Evolutionary conservation across 2,797 vertebrate species (phyloP).

Genomic region (Furcifer pardalis): DNA sequence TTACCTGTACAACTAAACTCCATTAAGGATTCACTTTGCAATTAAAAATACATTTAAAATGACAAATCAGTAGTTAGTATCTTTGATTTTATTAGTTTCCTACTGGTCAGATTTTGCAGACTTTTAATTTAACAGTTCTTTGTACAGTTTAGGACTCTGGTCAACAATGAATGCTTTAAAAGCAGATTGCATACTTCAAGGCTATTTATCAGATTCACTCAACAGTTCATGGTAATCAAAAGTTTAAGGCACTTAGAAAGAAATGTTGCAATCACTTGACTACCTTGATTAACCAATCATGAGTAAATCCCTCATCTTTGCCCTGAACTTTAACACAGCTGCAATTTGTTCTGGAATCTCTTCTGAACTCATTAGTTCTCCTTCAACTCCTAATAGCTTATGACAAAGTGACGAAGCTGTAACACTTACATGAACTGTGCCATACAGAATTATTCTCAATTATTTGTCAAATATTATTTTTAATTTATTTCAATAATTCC

Average conservation of each 20-base stretch:
- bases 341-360: no score
- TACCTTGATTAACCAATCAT: neutral
- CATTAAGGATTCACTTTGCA: neutral
- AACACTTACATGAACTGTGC: no score
- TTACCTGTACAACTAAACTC: neutral
- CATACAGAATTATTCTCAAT: no score
- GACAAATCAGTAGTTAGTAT: neutral
- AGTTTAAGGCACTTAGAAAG: neutral
- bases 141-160: neutral
- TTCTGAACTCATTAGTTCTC: no score
- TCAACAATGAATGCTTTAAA: neutral
- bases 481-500: no score
- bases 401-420: no score
- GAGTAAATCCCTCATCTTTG: neutral
- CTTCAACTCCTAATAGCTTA: no score
- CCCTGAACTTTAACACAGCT: neutral
- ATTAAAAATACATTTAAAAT: neutral
- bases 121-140: neutral
- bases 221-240: slow-evolving; percentile 1
- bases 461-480: no score
- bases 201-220: neutral
- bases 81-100: neutral
- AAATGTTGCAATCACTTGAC: slow-evolving; percentile 9
- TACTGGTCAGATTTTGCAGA: neutral
- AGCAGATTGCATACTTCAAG: slow-evolving; percentile 2